phyloP scores from a whole-genome alignment of 2,797 vertebrate genomes.

The Chrysocyon brachyurus region DNA sequence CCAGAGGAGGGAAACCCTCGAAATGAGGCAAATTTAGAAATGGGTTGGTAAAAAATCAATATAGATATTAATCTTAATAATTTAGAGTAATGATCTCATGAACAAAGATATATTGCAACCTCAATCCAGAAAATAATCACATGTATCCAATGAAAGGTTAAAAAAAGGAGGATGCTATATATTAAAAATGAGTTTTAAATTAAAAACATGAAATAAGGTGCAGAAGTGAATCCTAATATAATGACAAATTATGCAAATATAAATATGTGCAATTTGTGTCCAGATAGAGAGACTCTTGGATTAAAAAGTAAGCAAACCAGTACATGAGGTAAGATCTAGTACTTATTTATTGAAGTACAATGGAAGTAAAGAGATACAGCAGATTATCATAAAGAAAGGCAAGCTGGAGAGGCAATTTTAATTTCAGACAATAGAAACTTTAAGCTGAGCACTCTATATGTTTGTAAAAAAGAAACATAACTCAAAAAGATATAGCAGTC shows the following conservation, averaged over 20 bases:
- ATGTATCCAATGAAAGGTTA: neutral
- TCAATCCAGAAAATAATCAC: neutral
- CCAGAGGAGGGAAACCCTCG: neutral
- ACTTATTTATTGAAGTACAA: constrained; percentile 17
- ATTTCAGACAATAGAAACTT: constrained; percentile 4
- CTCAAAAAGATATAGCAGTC: neutral
- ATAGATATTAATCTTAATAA: neutral
- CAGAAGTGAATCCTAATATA: neutral
- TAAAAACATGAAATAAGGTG: neutral
- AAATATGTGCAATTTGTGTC: neutral
- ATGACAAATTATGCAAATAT: neutral
- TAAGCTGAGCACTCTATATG: neutral
- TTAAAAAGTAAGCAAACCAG: neutral
- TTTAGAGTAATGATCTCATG: neutral
- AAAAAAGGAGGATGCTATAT: neutral
- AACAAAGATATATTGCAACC: neutral
- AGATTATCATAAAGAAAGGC: neutral
- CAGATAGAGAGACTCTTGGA: neutral
- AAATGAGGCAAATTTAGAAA: neutral
- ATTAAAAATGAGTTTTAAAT: neutral
- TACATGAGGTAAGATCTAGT: neutral
- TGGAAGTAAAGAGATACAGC: neutral
- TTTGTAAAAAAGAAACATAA: neutral
- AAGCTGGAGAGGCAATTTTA: neutral
- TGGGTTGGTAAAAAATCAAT: neutral